Base-by-base conservation (phyloP, 2,888 invertebrate genomes). In the Tigriopus californicus region DNA sequence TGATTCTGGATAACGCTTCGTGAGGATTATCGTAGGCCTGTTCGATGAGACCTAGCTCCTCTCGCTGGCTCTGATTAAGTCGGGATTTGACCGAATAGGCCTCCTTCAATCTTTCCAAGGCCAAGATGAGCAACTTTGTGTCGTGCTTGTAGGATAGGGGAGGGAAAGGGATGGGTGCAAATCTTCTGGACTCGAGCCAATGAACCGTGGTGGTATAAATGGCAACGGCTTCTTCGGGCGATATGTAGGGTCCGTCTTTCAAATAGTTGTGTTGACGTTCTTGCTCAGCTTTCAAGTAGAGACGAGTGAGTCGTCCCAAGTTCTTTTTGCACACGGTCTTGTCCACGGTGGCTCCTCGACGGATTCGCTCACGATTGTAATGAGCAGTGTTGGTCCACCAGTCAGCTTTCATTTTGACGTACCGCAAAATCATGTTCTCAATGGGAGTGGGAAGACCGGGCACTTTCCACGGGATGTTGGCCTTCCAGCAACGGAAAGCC, bases 351-450 rank as follows among this genome's bases (percentile, higher is more conserved):
- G 98, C 98, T n/a, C 98, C 98, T 66, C 98, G 81, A 2, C 98
- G 81, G 65, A 99, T 98, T 67, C 98, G 79, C 73, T 99, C 98
- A 47, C 98, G 80, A 74, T 99, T 99, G 73, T 99, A 99, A 72
- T 99, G 98, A 0, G 98, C 97, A 0, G 98, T 98, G 72, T 98
- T 99, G 0, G 98, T 99, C 98, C 98, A 99, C 98, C 98, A 99
- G 72, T 99, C 98, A 0, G 98, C 98, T 71, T 99, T 99, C 84
- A 98, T 97, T 73, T 98, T 98, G 12, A 99, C 98, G 73, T 97
- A 99, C 41, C 98, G 81, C 61, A 99, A 79, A 66, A 99, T 98
- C 98, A 99, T 99, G 74, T 98, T 99, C 75, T 99, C 98, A 63
- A 99, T 97, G 0, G 98, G 98, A 40, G 92, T 97, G 0, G 98